phyloP scores from a whole-genome alignment of 2,797 vertebrate species.

The Rhincodon typus region DNA sequence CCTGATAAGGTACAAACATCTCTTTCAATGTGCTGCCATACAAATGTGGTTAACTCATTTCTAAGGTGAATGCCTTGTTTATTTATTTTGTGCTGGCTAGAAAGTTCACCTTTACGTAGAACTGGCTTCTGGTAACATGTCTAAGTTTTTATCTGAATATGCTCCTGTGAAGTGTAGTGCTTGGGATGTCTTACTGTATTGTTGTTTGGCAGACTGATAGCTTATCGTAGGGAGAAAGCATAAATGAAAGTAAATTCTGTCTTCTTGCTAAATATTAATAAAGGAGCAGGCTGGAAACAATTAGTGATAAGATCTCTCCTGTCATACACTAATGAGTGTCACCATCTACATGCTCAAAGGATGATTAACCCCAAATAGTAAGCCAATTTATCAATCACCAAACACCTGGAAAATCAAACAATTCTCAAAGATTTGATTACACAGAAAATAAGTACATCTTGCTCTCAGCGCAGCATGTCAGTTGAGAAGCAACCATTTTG shows the following conservation, averaged over 20 bases:
- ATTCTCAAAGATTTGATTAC: not conserved
- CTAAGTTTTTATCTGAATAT: not conserved
- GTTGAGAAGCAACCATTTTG: not conserved
- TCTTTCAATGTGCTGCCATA: not conserved
- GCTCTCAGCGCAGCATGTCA: not conserved
- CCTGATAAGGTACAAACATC: not conserved
- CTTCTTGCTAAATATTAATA: not conserved
- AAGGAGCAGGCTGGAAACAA: not conserved
- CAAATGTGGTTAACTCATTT: not conserved
- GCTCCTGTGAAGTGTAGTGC: not conserved
- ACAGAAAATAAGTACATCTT: not conserved
- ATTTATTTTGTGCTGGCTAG: not conserved
- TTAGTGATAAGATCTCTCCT: not conserved
- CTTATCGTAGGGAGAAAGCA: not conserved
- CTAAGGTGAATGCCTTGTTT: not conserved
- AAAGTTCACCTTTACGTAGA: not conserved
- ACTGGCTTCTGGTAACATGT: not conserved
- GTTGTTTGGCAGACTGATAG: not conserved
- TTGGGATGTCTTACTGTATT: not conserved
- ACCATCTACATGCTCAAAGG: not conserved
- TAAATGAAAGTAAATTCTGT: not conserved
- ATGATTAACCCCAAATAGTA: not conserved
- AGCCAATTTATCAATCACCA: not conserved
- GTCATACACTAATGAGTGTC: not conserved
- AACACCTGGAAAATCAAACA: not conserved